Percentiles rank a stretch among this genome's conserved stretches.
These are phyloP conservation scores for Bradypodion ventrale DNA, from an alignment of 2,797 vertebrate species.

Conservation along the genomic window DNA sequence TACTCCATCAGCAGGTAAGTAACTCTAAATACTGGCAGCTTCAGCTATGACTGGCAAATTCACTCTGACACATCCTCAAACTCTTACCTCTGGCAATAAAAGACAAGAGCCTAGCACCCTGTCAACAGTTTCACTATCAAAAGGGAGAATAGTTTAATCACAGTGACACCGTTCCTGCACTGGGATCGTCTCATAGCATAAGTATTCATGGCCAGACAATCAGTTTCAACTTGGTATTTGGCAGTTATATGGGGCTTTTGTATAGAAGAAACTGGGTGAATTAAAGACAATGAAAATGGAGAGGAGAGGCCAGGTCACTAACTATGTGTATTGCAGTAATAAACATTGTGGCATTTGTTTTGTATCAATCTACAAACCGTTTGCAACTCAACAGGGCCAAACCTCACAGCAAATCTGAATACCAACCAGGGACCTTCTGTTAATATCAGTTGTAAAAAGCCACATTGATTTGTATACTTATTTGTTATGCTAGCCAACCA, in stretches of 20 bases:
- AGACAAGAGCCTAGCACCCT: background rate
- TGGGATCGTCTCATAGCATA: rapidly evolving
- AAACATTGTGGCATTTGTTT: too few species aligned
- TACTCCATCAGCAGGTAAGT: background rate
- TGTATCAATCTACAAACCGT: too few species aligned
- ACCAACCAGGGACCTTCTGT: too few species aligned
- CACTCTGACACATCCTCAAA: background rate
- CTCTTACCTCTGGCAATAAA: background rate
- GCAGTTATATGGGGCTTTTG: rapidly evolving
- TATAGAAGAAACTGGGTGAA: background rate
- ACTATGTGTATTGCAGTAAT: rapidly evolving
- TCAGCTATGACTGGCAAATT: background rate
- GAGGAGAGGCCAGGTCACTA: background rate
- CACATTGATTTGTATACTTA: too few species aligned
- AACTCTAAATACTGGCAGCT: background rate
- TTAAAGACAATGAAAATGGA: background rate
- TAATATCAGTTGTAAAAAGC: too few species aligned
- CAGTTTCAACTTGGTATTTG: background rate
- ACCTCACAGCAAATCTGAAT: too few species aligned
- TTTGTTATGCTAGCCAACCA: too few species aligned
- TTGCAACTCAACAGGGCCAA: too few species aligned
- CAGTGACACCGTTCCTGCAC: background rate
- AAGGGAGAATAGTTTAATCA: rapidly evolving
- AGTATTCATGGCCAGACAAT: background rate
- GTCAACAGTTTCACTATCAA: background rate